Percentiles rank a stretch among this genome's conserved stretches.
These are phyloP conservation scores for Cuculus canorus DNA, from an alignment of 2,797 vertebrate species.

Conservation along the genomic window DNA sequence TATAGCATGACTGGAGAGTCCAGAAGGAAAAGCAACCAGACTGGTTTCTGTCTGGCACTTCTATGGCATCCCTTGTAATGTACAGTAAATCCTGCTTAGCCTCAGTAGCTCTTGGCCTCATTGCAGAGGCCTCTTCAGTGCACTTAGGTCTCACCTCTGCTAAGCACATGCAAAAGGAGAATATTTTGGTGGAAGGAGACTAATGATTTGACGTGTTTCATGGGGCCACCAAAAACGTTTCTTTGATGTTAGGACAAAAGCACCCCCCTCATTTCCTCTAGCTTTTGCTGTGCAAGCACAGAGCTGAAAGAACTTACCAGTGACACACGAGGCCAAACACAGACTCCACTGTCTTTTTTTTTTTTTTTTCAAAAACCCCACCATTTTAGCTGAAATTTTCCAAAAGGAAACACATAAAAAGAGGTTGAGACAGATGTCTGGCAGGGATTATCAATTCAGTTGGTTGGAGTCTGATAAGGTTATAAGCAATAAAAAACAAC, in stretches of 20 bases:
- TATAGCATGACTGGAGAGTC: not conserved
- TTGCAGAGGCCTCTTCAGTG: not conserved
- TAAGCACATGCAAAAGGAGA: not conserved
- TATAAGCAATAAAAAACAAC: not conserved
- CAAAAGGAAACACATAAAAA: constrained; percentile 1
- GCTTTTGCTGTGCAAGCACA: not conserved
- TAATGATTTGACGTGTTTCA: not conserved
- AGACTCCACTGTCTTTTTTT: not conserved
- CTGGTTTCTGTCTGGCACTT: not conserved
- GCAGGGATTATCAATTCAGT: not conserved
- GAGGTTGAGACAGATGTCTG: not conserved
- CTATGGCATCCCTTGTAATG: not conserved
- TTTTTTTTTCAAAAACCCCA: not conserved
- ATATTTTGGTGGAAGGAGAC: not conserved
- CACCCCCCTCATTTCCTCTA: not conserved
- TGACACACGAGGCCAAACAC: not conserved
- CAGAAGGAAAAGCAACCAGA: not conserved
- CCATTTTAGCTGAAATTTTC: not conserved
- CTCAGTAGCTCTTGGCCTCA: not conserved
- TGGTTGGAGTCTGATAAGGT: not conserved
- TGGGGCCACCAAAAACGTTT: not conserved
- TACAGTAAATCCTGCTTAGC: not conserved
- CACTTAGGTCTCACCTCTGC: not conserved
- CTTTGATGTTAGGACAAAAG: not conserved
- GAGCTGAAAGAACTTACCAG: not conserved